A percentile compares a stretch with the other conserved stretches of the same genome.
These are phyloP conservation scores for Peromyscus aztecus DNA, from an alignment of 2,797 vertebrate species.

Conservation along the genomic window DNA sequence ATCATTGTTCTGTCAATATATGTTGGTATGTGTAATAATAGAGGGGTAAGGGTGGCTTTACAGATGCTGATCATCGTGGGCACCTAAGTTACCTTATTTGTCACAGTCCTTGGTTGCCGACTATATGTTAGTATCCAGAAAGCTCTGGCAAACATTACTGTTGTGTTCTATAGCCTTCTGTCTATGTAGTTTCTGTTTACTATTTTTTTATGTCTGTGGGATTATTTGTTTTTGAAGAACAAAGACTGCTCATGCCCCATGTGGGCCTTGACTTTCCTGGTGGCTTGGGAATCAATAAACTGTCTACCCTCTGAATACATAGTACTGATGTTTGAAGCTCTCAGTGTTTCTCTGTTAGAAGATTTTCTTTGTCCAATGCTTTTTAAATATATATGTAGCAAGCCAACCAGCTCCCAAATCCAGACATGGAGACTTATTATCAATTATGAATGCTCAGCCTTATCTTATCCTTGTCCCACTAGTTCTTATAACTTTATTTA, in stretches of 20 bases:
- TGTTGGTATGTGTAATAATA: background rate
- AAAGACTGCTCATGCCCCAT: background rate
- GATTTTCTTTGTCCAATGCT: conserved; percentile 60
- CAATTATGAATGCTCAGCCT: background rate
- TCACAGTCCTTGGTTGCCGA: background rate
- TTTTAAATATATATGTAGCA: conserved; percentile 34
- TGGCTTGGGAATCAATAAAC: background rate
- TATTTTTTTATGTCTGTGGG: background rate
- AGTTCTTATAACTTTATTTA: background rate
- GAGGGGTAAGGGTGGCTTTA: background rate
- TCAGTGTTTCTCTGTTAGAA: conserved; percentile 22
- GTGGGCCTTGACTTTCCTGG: background rate
- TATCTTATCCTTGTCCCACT: background rate
- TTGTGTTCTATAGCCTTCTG: background rate
- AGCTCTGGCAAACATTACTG: background rate
- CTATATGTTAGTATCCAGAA: background rate
- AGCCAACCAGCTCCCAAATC: background rate
- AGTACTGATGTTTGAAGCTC: background rate
- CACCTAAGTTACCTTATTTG: no score
- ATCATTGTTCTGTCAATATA: background rate
- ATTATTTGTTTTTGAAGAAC: conserved; percentile 3
- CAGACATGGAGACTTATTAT: background rate
- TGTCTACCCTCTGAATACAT: background rate
- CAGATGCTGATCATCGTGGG: background rate
- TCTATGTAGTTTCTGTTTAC: background rate